These are phyloP conservation scores for Melipona quadrifasciata DNA, from an alignment of 1,140 invertebrate genomes.

Conservation along the genomic window DNA sequence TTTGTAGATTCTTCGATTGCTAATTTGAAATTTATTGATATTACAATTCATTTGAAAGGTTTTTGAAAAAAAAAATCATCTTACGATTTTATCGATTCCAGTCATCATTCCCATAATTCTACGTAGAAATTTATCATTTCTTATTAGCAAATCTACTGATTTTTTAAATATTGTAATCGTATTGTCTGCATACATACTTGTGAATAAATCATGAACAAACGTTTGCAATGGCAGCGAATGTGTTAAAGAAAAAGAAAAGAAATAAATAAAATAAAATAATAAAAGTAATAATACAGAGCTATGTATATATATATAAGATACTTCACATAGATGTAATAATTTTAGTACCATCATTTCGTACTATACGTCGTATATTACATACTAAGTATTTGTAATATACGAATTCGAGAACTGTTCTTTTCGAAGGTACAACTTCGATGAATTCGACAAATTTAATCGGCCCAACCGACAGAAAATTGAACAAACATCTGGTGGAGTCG, in stretches of 20 bases:
- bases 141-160: too few relatives aligned
- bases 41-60: too few relatives aligned
- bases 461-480: neutral
- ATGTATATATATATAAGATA: neutral
- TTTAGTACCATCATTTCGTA: neutral
- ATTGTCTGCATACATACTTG: too few relatives aligned
- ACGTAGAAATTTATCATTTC: too few relatives aligned
- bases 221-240: neutral
- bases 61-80: too few relatives aligned
- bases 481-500: neutral
- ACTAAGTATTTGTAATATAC: too few relatives aligned
- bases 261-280: neutral
- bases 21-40: too few relatives aligned
- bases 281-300: neutral
- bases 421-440: neutral
- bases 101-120: too few relatives aligned
- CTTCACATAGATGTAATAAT: neutral
- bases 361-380: too few relatives aligned
- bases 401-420: slow-evolving; percentile 1
- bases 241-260: neutral
- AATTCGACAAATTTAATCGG: neutral
- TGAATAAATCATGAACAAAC: neutral
- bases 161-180: too few relatives aligned
- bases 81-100: too few relatives aligned
- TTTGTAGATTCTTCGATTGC: too few relatives aligned